Evolutionary conservation across 2,888 invertebrate species (phyloP).

Genomic region (Sphaerophoria rueppellii): DNA sequence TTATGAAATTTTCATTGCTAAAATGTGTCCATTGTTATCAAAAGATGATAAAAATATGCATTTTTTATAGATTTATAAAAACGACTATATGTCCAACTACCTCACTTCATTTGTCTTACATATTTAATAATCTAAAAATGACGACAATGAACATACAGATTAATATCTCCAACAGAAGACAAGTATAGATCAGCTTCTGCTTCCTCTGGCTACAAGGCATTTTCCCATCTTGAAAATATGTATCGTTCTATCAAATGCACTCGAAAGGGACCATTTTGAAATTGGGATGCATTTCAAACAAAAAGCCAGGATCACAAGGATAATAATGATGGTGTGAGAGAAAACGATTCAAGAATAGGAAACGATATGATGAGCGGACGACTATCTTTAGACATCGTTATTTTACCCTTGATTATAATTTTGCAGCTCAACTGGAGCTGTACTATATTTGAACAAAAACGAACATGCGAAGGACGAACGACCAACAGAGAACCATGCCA

Average conservation of each 20-base stretch:
- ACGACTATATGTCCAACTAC: slow-evolving; percentile 67
- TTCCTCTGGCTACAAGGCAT: background rate
- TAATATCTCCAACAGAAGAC: slow-evolving; percentile 19
- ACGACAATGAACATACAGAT: slow-evolving; percentile 52
- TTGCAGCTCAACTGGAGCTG: slow-evolving; percentile 57
- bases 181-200: slow-evolving; percentile 1
- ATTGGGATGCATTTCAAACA: slow-evolving; percentile 67
- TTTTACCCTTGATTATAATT: slow-evolving; percentile 71
- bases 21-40: no score
- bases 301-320: slow-evolving; percentile 33
- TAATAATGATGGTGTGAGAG: background rate
- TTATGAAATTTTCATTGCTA: no score
- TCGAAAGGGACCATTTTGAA: slow-evolving; percentile 61
- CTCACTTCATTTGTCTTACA: slow-evolving; percentile 65
- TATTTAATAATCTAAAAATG: slow-evolving; percentile 61
- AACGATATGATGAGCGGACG: background rate
- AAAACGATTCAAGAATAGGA: background rate
- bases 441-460: slow-evolving; percentile 46
- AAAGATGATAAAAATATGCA: slow-evolving; percentile 9
- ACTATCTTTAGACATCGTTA: slow-evolving; percentile 69
- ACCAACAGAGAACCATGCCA: background rate
- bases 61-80: slow-evolving; percentile 43
- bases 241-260: slow-evolving; percentile 34
- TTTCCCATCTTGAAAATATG: slow-evolving; percentile 26
- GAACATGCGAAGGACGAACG: slow-evolving; percentile 26